A percentile compares a stretch with the other conserved stretches of the same genome.
Conservation (phyloP, 2,113 vertebrate species). For the Varanus komodoensis region DNA sequence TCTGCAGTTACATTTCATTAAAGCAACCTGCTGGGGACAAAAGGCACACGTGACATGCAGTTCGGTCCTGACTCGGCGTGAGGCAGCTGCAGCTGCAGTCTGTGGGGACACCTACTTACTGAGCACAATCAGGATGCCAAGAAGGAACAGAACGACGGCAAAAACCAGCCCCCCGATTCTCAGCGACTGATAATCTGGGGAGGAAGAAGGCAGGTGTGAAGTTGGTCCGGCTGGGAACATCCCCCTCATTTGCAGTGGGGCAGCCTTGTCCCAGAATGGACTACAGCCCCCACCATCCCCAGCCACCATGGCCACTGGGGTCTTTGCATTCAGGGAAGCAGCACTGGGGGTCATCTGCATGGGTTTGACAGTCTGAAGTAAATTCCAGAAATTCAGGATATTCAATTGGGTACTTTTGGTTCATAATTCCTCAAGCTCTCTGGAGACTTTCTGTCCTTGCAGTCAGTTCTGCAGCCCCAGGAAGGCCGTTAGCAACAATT, state of each 20-base stretch:
- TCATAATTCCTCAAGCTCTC: neutral
- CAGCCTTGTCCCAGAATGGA: neutral
- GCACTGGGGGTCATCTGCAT: neutral
- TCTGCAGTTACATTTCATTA: neutral
- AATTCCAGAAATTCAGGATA: neutral
- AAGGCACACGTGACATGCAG: neutral
- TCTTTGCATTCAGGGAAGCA: neutral
- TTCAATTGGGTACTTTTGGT: neutral
- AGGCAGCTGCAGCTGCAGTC: too few species aligned
- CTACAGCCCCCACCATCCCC: neutral
- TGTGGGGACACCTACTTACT: slow-evolving; percentile 78
- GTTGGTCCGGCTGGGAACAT: neutral
- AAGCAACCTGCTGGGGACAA: neutral
- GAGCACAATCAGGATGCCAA: slow-evolving; percentile 88
- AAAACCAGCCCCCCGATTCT: slow-evolving; percentile 88
- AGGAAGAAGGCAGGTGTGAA: neutral
- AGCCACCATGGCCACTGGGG: neutral
- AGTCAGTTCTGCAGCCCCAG: too few species aligned
- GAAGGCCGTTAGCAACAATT: neutral
- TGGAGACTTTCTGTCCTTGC: neutral
- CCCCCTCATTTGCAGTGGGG: neutral
- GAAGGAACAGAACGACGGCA: slow-evolving; percentile 87
- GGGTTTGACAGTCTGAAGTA: too few species aligned
- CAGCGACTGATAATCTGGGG: slow-evolving; percentile 87
- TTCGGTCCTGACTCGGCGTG: neutral